A percentile compares a stretch with the other conserved stretches of the same genome.
phyloP scores from a whole-genome alignment of 30 jellyfish, hydroid and myxozoan genomes.

The Hydractinia symbiolongicarpus region DNA sequence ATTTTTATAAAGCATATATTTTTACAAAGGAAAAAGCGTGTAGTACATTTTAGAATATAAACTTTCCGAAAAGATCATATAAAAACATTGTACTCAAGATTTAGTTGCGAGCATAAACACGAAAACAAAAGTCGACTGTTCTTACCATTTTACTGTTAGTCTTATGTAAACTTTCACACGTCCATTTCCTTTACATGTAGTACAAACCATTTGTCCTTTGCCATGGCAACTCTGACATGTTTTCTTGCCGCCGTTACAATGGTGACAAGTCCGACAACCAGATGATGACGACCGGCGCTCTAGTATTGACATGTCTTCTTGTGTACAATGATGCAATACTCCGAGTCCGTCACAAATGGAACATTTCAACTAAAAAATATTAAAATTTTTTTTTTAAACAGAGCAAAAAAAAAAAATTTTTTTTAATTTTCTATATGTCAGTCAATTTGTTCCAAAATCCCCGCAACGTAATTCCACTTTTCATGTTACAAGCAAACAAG shows the following conservation, averaged over 20 bases:
- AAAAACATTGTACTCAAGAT: no score
- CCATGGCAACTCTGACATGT: constrained; percentile 58
- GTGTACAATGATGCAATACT: constrained; percentile 8
- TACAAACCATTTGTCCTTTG: constrained; percentile 49
- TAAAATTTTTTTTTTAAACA: background rate
- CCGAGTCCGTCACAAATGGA: constrained; percentile 30
- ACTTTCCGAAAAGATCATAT: no score
- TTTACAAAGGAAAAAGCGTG: no score
- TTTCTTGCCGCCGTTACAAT: constrained; percentile 28
- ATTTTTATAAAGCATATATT: no score
- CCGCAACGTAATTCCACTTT: no score
- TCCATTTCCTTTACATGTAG: constrained; percentile 65
- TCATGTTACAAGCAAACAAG: background rate
- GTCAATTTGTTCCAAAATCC: no score
- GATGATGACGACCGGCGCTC: constrained; percentile 12
- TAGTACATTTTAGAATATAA: no score
- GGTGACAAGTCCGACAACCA: constrained; percentile 22
- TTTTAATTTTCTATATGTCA: no score
- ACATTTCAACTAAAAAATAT: constrained; percentile 8
- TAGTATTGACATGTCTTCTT: background rate
- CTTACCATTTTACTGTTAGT: constrained; percentile 74
- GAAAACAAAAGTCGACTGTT: background rate
- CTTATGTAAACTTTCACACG: constrained; percentile 50
- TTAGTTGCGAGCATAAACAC: no score
- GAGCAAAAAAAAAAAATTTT: no score